Percentiles rank a stretch among this genome's conserved stretches.
These are phyloP conservation scores for Gila robusta DNA, from an alignment of 2,797 vertebrate species.

Conservation along the genomic window DNA sequence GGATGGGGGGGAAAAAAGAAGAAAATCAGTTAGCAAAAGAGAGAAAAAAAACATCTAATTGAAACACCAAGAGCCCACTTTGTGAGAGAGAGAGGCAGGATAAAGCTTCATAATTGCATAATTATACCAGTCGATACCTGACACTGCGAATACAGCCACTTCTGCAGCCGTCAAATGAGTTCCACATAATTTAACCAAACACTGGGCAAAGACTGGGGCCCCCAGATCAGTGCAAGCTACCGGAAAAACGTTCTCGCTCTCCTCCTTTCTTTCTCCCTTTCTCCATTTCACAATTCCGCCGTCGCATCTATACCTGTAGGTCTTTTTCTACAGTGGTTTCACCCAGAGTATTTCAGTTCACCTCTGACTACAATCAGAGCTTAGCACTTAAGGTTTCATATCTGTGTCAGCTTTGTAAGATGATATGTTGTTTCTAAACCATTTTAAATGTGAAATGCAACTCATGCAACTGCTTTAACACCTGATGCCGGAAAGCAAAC, in stretches of 20 bases:
- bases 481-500: neutral
- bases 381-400: conserved; percentile 22
- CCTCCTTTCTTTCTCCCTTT: conserved; percentile 43
- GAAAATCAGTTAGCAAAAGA: conserved; percentile 34
- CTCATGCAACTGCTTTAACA: neutral
- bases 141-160: conserved; percentile 76
- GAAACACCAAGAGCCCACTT: conserved; percentile 71
- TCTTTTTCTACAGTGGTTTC: neutral
- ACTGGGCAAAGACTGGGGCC: conserved; percentile 76
- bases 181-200: conserved; percentile 86
- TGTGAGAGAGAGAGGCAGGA: conserved; percentile 69
- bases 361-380: conserved; percentile 23
- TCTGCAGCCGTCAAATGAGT: conserved; percentile 81
- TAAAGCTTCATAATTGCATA: conserved; percentile 86
- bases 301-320: conserved; percentile 13
- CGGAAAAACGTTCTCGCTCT: conserved; percentile 63
- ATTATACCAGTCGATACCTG: conserved; percentile 84
- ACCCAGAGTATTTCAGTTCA: neutral
- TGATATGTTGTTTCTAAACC: neutral
- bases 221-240: conserved; percentile 67
- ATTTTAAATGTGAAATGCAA: neutral
- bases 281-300: conserved; percentile 52
- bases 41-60: conserved; percentile 68
- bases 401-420: conserved; percentile 5
- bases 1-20: conserved; percentile 10